Base-by-base conservation (phyloP, 2,797 vertebrate genomes). In the Pampus argenteus region DNA sequence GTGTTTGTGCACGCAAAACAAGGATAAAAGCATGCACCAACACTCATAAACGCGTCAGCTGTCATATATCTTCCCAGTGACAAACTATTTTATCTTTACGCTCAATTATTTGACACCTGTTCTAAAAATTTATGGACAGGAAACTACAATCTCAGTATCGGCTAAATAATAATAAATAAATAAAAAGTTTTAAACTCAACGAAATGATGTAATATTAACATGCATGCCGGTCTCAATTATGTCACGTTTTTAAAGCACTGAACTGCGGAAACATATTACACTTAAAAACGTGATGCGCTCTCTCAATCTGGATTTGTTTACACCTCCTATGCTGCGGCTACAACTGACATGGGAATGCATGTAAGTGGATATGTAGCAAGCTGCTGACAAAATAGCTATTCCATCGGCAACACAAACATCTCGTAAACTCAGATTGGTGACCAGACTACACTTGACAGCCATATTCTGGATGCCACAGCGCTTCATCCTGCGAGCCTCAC, bases 1-100 rank as follows among this genome's bases (percentile, higher is more conserved):
- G 88, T 93, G 89, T 90, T 91, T 89, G 86, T 86, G 71, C 83
- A 76, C 73, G 83, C 87, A 89, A 86, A 91, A 85, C 89, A 89
- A 71, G 86, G 82, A 89, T 89, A 83, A 87, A 92, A 86, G 88
- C 84, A 77, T 75, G 75, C 85, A 86, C 73, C 82, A 80, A 81
- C 86, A 81, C 81, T 84, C 90, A 83, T 88, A 87, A 90, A 90
- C 47, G 83, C 84, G 88, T 86, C 82, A 88, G 86, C 83, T 90
- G 89, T 85, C 91, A 89, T 86, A 89, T 73, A 88, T 88, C 86
- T 87, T 87, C 67, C 68, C 71, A 65, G 63, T 75, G 84, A 86
- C 78, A 23, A 60, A 84, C 83, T 89, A 85, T 82, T 89, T 89
- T 82, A 86, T 89, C 81, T 91, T 86, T 86, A 89, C 84, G 88